Evolutionary conservation across 2,797 vertebrate genomes (phyloP), one percentile per base, ranked within the genome.

Genomic region (Gymnoscopelus microlampas): DNA sequence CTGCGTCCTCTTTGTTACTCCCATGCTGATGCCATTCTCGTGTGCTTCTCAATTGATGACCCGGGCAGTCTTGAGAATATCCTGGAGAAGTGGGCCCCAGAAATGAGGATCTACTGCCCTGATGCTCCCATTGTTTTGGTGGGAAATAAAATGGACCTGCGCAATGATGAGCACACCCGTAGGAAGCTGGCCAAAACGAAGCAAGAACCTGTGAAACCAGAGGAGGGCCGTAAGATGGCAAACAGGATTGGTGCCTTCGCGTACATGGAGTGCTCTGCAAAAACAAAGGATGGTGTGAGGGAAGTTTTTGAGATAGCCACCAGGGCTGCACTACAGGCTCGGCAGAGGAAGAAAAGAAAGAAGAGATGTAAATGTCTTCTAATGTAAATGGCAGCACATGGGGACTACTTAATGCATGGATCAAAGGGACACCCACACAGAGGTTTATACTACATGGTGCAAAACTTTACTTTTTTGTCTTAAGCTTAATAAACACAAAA

Each of bases 301-400:
- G 98, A 99, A 94, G 97, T 98, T 83, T 99, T 99, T 70, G 98
- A 99, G 93, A 97, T 98, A 97, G 98, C 97, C 89, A 99, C 97
- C 87, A 97, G 96, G 95, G 98, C 97, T 68, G 97, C 98, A 84
- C 94, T 99, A 95, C 97, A 99, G 93, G 97, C 97, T 90, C 94
- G 95, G 78, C 95, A 95, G 86, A 95, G 96, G 76, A 98, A 98
- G 95, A 97, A 96, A 89, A 19, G 19, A 19, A 96, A 93, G 92
- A 96, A 80, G 29, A 32, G 3, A 32, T 4, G 29, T 68, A 97
- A 96, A 95, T 99, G 97, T 91, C 93, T 96, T 91, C 91, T 99
- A 88, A 95, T 99, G 95, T 99, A 96, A 96, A 82, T 29, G 32
- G 81, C 76, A 80, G 81, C 81, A 61, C 29, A 5, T 4, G 35